These are phyloP conservation scores for Anguilla rostrata DNA, from an alignment of 2,113 vertebrate genomes.

Conservation along the genomic window DNA sequence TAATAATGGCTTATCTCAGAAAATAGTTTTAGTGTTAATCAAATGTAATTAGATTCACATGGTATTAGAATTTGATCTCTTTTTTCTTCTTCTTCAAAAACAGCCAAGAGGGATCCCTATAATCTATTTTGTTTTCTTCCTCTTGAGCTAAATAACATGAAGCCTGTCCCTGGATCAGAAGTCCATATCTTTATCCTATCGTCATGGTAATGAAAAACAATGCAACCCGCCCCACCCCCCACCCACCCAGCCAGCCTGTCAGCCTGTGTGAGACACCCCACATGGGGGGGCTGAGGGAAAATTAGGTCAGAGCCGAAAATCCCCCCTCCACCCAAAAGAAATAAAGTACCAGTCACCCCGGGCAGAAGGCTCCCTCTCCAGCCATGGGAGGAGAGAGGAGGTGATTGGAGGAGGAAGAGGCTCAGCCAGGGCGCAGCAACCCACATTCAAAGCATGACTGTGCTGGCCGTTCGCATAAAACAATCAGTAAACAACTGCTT, in stretches of 20 bases:
- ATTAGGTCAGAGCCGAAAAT: slow-evolving; percentile 10
- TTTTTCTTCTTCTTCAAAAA: not conserved
- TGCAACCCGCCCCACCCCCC: slow-evolving; percentile 2
- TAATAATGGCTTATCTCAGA: too few species aligned
- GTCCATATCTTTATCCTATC: not conserved
- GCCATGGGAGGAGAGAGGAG: not conserved
- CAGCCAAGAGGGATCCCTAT: too few species aligned
- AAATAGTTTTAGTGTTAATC: too few species aligned
- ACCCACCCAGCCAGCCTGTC: not conserved
- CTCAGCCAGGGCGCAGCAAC: not conserved
- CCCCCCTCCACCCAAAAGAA: not conserved
- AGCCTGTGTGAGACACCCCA: not conserved
- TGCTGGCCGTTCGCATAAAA: not conserved
- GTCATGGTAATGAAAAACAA: slow-evolving; percentile 25
- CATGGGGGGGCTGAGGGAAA: not conserved
- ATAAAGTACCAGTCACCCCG: not conserved
- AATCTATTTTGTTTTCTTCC: too few species aligned
- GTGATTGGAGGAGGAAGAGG: not conserved
- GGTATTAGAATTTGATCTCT: too few species aligned
- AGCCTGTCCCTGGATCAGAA: not conserved
- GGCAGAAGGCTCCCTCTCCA: not conserved
- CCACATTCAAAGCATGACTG: not conserved
- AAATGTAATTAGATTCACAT: too few species aligned
- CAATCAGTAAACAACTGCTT: not conserved
- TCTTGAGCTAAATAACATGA: not conserved